These are phyloP conservation scores for Danio albolineatus DNA, from an alignment of 2,797 vertebrate species.

Conservation along the genomic window DNA sequence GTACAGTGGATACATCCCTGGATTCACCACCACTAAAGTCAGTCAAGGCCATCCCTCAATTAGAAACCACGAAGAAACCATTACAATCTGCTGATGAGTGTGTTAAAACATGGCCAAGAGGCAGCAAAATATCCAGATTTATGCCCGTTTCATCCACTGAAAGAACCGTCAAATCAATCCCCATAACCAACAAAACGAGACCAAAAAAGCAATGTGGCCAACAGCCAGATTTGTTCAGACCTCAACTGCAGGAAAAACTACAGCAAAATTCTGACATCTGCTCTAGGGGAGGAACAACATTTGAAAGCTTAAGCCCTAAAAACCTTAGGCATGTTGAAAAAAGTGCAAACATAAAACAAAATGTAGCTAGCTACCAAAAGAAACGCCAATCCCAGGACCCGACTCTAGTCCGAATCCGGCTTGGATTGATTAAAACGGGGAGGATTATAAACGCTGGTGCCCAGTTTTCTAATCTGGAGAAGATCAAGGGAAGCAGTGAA, in stretches of 20 bases:
- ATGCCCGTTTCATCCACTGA: constrained; percentile 65
- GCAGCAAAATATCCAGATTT: constrained; percentile 56
- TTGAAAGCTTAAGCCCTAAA: constrained; percentile 43
- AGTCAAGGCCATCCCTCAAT: constrained; percentile 32
- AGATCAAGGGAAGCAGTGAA: constrained; percentile 45
- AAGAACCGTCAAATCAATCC: constrained; percentile 66
- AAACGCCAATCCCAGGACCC: constrained; percentile 50
- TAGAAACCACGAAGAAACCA: constrained; percentile 51
- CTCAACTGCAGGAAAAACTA: constrained; percentile 23
- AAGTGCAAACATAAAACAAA: constrained; percentile 29
- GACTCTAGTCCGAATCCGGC: constrained; percentile 62
- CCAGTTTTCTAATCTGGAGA: constrained; percentile 45
- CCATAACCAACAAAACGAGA: constrained; percentile 66
- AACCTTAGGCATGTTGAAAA: constrained; percentile 48
- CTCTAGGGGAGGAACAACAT: neutral
- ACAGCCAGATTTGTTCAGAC: constrained; percentile 23
- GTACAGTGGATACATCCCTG: constrained; percentile 16
- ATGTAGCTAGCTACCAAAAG: constrained; percentile 51
- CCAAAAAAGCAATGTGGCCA: constrained; percentile 24
- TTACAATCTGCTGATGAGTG: constrained; percentile 64
- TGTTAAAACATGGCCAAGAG: constrained; percentile 52
- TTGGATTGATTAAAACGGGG: constrained; percentile 64
- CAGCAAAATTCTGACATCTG: constrained; percentile 12
- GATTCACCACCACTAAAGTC: neutral
- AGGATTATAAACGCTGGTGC: constrained; percentile 56